Evolutionary conservation across 2,888 invertebrate genomes (phyloP).

Genomic region (Cecidostiba fungosa): DNA sequence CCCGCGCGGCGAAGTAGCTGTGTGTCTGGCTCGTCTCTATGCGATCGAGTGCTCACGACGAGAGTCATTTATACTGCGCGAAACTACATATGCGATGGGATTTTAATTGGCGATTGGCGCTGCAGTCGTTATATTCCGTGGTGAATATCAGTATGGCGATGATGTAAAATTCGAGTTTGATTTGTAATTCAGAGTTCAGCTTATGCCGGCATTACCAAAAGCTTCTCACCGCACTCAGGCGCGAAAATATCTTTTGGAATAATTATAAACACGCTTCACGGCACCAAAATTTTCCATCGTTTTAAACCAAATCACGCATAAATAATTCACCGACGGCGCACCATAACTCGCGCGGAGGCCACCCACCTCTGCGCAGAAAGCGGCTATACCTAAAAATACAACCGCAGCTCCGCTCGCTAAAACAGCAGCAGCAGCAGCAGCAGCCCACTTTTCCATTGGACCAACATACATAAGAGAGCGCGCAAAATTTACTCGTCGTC

Average conservation of each 20-base stretch:
- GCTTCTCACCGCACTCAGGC: too few species aligned
- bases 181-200: too few species aligned
- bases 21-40: not conserved
- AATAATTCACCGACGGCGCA: not conserved
- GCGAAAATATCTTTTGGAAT: too few species aligned
- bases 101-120: too few species aligned
- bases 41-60: too few species aligned
- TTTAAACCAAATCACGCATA: not conserved
- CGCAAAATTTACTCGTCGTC: not conserved
- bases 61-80: too few species aligned
- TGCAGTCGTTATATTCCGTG: too few species aligned
- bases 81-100: too few species aligned
- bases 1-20: not conserved
- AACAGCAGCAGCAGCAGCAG: not conserved
- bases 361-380: not conserved
- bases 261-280: too few species aligned
- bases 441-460: constrained; percentile 2
- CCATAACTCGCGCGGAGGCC: not conserved
- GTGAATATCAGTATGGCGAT: not conserved
- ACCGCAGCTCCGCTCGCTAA: not conserved
- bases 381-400: constrained; percentile 10
- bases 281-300: too few species aligned
- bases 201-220: too few species aligned
- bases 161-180: too few species aligned
- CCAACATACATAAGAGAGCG: not conserved